Evolutionary conservation across 1,140 invertebrate genomes (phyloP).

Genomic region (Pemphigus obesinymphae): DNA sequence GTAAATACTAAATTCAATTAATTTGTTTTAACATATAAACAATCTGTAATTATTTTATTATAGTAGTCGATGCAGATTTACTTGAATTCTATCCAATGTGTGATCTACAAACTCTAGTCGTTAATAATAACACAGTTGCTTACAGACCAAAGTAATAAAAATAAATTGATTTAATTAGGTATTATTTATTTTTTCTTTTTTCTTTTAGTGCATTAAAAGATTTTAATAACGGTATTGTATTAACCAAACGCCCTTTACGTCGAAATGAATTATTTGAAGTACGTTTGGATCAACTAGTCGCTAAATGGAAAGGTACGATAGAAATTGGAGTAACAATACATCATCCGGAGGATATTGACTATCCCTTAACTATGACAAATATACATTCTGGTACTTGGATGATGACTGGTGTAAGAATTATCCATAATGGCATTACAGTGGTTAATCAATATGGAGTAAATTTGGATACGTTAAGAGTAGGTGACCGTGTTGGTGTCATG

Average conservation of each 20-base stretch:
- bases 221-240: constrained; percentile 94
- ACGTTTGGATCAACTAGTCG: constrained; percentile 76
- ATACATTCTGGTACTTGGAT: constrained; percentile 94
- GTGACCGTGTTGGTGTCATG: constrained; percentile 85
- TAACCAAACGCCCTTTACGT: constrained; percentile 77
- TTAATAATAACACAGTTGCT: constrained; percentile 82
- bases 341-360: constrained; percentile 79
- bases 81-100: constrained; percentile 84
- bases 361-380: constrained; percentile 95
- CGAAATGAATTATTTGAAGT: constrained; percentile 90
- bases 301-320: constrained; percentile 93
- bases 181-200: constrained; percentile 22
- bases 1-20: too few species aligned
- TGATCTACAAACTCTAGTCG: constrained; percentile 85
- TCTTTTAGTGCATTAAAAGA: constrained; percentile 74
- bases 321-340: constrained; percentile 93
- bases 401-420: constrained; percentile 94
- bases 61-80: constrained; percentile 43
- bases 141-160: constrained; percentile 78
- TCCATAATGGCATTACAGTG: constrained; percentile 88
- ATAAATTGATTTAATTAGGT: neutral
- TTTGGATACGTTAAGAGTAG: constrained; percentile 74
- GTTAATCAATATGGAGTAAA: constrained; percentile 90
- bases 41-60: too few species aligned
- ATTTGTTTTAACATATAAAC: too few species aligned